Percentiles rank a stretch among this genome's conserved stretches.
phyloP scores from a whole-genome alignment of 2,888 invertebrate species.

The Eucera pruinosa region DNA sequence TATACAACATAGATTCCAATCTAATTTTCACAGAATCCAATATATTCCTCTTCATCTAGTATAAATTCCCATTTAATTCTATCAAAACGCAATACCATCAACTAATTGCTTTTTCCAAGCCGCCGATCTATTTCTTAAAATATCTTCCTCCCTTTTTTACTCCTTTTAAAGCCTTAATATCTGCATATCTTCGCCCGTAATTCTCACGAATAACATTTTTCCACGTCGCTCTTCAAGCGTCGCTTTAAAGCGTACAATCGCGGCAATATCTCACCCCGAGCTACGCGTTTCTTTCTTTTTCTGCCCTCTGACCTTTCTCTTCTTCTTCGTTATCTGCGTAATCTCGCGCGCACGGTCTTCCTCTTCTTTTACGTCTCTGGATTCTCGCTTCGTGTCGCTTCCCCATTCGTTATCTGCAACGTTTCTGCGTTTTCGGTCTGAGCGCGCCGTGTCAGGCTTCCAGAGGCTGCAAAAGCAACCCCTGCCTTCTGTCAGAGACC shows the following conservation, averaged over 20 bases:
- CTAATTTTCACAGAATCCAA: too few relatives aligned
- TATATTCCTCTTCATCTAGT: too few relatives aligned
- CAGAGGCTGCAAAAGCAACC: constrained; percentile 47
- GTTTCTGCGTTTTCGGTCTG: constrained; percentile 58
- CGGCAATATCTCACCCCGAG: constrained; percentile 23
- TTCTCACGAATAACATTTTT: not conserved
- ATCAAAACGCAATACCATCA: too few relatives aligned
- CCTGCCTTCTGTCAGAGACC: constrained; percentile 67
- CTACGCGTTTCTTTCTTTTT: constrained; percentile 2
- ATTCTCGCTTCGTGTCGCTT: constrained; percentile 10
- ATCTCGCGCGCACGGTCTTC: constrained; percentile 11
- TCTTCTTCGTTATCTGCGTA: not conserved
- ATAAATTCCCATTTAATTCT: too few relatives aligned
- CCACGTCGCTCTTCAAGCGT: not conserved
- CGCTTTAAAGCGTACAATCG: not conserved
- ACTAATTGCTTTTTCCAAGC: not conserved
- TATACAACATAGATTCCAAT: too few relatives aligned
- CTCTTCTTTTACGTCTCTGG: constrained; percentile 2
- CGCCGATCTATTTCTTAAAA: not conserved
- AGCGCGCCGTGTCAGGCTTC: constrained; percentile 36
- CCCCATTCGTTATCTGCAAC: constrained; percentile 34
- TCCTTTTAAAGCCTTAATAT: not conserved
- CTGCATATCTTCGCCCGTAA: not conserved
- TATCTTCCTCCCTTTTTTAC: not conserved
- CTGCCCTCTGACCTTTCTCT: constrained; percentile 14